Base-by-base conservation (phyloP, 2,113 vertebrate species). In the Peromyscus californicus region DNA sequence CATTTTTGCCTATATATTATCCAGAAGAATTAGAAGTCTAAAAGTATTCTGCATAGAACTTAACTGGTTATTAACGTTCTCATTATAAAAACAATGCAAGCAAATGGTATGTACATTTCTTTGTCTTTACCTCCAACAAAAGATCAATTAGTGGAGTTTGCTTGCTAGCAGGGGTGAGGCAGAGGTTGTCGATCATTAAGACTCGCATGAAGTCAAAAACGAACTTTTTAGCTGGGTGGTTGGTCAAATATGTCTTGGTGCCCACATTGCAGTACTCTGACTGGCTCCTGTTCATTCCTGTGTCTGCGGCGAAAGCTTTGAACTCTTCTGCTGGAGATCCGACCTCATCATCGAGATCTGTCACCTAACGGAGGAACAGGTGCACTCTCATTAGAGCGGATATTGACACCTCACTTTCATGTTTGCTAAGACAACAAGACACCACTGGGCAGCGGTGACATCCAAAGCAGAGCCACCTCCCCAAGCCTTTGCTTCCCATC, bases 121-220 rank as follows among this genome's bases (percentile, higher is more conserved):
- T 91, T 76, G 93, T 91, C 31, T 95, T 97, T 98, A 99, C 99
- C 99, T 99, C 99, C 82, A 99, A 98, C 78, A 99, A 99, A 85
- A 99, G 99, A 97, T 99, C 99, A 39, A 99, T 98, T 72, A 99
- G 98, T 51, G 99, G 99, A 1, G 99, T 99, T 98, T 99, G 99
- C 95, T 99, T 99, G 99, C 99, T 99, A 97, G 99, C 99, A 39
- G 99, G 99, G 1, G 99, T 99, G 96, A 99, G 99, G 96, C 99
- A 99, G 1, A 99, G 98, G 96, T 99, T 99, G 98, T 99, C 99
- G 98, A 99, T 99, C 98, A 99, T 99, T 94, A 99, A 99, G 67
- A 99, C 99, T 95, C 99, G 99, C 99, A 99, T 99, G 98, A 99
- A 99, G 97, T 99, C 99, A 85, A 99, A 99, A 85, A 99, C 99